A percentile compares a stretch with the other conserved stretches of the same genome.
Conservation (phyloP, 2,113 vertebrate species). For the Engraulis encrasicolus region DNA sequence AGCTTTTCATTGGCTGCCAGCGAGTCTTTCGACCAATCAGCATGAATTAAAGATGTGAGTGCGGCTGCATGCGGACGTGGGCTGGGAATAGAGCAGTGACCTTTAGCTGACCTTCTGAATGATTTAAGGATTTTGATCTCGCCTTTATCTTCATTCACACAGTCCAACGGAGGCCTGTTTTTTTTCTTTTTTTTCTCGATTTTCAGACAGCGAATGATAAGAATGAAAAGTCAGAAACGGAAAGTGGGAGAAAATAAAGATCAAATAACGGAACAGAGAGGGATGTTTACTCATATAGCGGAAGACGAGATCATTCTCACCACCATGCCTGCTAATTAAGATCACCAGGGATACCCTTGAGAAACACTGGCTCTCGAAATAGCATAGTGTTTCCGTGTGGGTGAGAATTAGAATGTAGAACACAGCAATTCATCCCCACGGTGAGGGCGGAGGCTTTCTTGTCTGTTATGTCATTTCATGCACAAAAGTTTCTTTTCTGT, state of each 20-base stretch:
- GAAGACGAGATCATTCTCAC: neutral
- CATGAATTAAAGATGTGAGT: slow-evolving; percentile 49
- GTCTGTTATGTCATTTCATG: neutral
- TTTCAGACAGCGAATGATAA: neutral
- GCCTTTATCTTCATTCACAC: neutral
- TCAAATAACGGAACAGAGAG: neutral
- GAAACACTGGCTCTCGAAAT: neutral
- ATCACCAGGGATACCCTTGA: neutral
- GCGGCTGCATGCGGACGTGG: slow-evolving; percentile 25
- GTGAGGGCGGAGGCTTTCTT: neutral
- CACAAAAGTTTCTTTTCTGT: neutral
- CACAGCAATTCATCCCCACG: neutral
- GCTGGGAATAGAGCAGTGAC: slow-evolving; percentile 30
- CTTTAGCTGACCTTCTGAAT: slow-evolving; percentile 41
- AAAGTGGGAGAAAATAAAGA: neutral
- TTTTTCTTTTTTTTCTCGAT: too few relatives aligned
- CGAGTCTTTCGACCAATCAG: slow-evolving; percentile 35
- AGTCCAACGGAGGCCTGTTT: neutral
- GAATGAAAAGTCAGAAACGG: neutral
- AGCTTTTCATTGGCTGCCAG: slow-evolving; percentile 28
- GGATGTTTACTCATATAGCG: neutral
- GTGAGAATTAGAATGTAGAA: neutral
- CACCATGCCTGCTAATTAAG: neutral
- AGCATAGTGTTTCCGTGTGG: neutral
- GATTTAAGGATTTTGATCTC: slow-evolving; percentile 17